Percentiles rank a stretch among this genome's conserved stretches.
Conservation (phyloP, 2,888 invertebrate genomes). For the Busseola fusca region DNA sequence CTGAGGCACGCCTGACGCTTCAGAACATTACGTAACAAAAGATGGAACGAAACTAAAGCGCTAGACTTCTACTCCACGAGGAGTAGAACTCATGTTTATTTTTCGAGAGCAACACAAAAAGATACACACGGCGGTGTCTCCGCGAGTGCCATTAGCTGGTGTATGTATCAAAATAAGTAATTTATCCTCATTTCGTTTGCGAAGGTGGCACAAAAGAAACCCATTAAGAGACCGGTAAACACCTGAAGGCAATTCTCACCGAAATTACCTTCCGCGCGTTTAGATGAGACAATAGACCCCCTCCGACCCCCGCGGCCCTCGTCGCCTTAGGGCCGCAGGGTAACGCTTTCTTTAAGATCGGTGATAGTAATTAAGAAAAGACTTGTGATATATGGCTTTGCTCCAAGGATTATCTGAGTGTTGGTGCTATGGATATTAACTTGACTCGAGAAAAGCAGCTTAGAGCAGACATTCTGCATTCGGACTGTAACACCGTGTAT, state of each 20-base stretch:
- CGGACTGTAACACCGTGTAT: not conserved
- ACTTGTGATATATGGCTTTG: slow-evolving; percentile 21
- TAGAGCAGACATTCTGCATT: not conserved
- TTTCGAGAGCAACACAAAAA: slow-evolving; percentile 4
- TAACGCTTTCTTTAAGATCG: slow-evolving; percentile 41
- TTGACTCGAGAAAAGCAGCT: not conserved
- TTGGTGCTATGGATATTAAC: not conserved
- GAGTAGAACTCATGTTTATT: not conserved
- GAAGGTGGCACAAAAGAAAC: slow-evolving; percentile 57
- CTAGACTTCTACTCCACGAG: not conserved
- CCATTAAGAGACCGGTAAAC: slow-evolving; percentile 62
- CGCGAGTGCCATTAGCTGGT: slow-evolving; percentile 39
- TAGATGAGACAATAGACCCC: slow-evolving; percentile 47
- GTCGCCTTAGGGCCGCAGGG: not conserved
- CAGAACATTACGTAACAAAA: not conserved
- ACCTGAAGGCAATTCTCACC: slow-evolving; percentile 59
- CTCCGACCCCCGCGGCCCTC: not conserved
- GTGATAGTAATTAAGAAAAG: slow-evolving; percentile 44
- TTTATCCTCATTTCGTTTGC: slow-evolving; percentile 53
- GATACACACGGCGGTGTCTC: slow-evolving; percentile 16
- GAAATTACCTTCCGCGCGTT: slow-evolving; percentile 59
- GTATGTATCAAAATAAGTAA: slow-evolving; percentile 56
- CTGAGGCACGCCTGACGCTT: not conserved
- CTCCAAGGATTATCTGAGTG: not conserved
- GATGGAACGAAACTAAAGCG: not conserved